A percentile compares a stretch with the other conserved stretches of the same genome.
Conservation (phyloP, 2,113 vertebrate genomes). For the Sinocyclocheilus rhinocerous region DNA sequence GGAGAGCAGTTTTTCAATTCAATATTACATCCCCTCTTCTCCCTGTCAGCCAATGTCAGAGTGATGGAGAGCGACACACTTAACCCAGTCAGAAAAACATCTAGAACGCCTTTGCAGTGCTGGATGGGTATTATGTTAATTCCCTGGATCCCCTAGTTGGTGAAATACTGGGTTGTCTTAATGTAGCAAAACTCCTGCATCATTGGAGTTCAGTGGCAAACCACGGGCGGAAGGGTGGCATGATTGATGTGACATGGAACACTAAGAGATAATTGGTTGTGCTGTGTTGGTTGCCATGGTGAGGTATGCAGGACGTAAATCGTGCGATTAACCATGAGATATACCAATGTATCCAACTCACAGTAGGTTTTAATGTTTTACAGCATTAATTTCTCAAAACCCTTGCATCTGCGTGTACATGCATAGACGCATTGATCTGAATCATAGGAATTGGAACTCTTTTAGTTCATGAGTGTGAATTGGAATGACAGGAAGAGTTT, state of each 20-base stretch:
- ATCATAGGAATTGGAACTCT: too few species aligned
- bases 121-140: neutral
- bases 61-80: constrained; percentile 1
- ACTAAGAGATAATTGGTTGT: neutral
- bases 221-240: neutral
- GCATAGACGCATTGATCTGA: too few species aligned
- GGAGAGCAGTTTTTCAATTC: constrained; percentile 41
- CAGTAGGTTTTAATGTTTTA: too few species aligned
- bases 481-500: too few species aligned
- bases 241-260: neutral
- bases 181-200: neutral
- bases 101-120: constrained; percentile 8
- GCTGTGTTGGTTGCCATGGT: constrained; percentile 7
- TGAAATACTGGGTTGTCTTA: neutral
- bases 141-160: neutral
- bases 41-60: neutral
- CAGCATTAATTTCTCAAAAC: too few species aligned
- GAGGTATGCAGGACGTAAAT: constrained; percentile 19
- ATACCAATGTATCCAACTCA: too few species aligned
- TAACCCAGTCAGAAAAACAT: constrained; percentile 29
- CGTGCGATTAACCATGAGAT: neutral
- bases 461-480: too few species aligned
- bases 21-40: constrained; percentile 28
- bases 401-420: too few species aligned
- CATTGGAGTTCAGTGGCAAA: neutral